phyloP scores from a whole-genome alignment of 37 sponge, comb jelly and placozoan genomes.

The Chondrilla cf. caribensis region DNA sequence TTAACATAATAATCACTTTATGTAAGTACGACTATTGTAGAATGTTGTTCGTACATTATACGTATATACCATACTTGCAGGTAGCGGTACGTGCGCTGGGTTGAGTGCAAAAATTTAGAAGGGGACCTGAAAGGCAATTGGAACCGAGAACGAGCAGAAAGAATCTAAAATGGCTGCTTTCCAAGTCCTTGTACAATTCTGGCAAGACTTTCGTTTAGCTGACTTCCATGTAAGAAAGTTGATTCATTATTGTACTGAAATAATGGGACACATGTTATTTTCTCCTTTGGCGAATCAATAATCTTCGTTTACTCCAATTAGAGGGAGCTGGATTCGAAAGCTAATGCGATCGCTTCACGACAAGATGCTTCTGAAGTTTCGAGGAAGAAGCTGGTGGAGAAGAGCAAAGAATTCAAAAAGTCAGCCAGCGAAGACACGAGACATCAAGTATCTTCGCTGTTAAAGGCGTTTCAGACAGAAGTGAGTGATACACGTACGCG shows the following conservation, averaged over 20 bases:
- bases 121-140: too few species aligned
- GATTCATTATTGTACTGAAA: too few species aligned
- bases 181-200: constrained; percentile 47
- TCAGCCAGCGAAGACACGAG: constrained; percentile 80
- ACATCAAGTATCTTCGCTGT: constrained; percentile 64
- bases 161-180: constrained; percentile 20
- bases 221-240: constrained; percentile 59
- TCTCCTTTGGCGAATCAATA: too few species aligned
- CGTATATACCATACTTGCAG: too few species aligned
- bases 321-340: constrained; percentile 72
- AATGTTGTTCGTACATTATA: too few species aligned
- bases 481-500: constrained; percentile 21
- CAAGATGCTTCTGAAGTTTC: constrained; percentile 91
- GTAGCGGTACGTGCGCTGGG: too few species aligned
- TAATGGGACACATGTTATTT: too few species aligned
- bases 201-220: constrained; percentile 61
- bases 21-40: too few species aligned
- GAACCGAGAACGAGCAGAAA: too few species aligned
- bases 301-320: constrained; percentile 16
- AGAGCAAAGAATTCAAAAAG: constrained; percentile 89
- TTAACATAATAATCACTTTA: too few species aligned
- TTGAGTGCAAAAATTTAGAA: too few species aligned
- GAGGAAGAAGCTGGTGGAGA: constrained; percentile 80
- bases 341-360: constrained; percentile 71
- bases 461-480: constrained; percentile 92